Evolutionary conservation across 92 coral and sea anemone species (phyloP), one percentile per base, ranked within the genome.

Genomic region (Palythoa caribaeorum): DNA sequence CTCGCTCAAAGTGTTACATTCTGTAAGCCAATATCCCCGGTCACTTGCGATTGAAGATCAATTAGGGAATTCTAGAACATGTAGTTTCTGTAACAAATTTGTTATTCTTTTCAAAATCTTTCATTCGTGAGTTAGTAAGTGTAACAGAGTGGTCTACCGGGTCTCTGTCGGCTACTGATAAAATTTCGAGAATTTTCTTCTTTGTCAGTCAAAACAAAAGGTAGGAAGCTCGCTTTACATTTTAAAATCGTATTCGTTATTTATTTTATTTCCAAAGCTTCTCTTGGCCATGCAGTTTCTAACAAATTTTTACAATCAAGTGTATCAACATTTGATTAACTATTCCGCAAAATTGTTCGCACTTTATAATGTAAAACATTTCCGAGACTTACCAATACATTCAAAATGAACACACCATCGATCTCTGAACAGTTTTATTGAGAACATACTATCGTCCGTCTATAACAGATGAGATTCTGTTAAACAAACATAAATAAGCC

Each of bases 61-160:
- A 77, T 77, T 77, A 77, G 83, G 83, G 53, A 54, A 12, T 77
- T 77, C 83, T 77, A 77, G 83, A 77, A 77, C 66, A 54, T 21
- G 19, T 54, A 47, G 83, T 77, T 77, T 77, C 83, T 77, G 83
- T 77, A 54, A 77, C 83, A 77, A 77, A 35, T 77, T 76, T 54
- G 21, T 59, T 54, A 77, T 77, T 77, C 11, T 77, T 53, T 53
- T 53, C 16, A 77, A 77, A 53, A 53, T 11, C 38, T 55, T 76
- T 37, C 83, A 10, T 38, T 77, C 54, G 83, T 52, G 83, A 77
- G 83, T 55, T 36, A 21, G 66, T 15, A 77, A 77, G 48, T 36
- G 83, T 77, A 77, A 54, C 83, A 35, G 83, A 77, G 47, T 77
- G 44, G 11, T 54, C 83, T 51, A 53, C 47, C 54, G 39, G 40